phyloP scores from a whole-genome alignment of 2,888 invertebrate genomes.

The Philereme transversata region DNA sequence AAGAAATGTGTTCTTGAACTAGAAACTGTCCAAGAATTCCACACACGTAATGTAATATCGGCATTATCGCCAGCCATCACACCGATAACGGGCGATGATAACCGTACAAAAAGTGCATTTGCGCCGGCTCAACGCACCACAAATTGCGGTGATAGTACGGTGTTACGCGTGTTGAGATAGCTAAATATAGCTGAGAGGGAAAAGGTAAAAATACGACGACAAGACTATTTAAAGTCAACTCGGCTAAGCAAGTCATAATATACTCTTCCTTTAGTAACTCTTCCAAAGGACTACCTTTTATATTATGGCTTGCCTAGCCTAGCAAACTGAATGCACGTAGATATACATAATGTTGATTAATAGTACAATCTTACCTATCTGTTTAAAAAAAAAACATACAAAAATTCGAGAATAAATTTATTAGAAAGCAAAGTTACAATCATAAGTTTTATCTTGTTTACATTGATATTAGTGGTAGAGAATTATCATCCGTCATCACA shows the following conservation, averaged over 20 bases:
- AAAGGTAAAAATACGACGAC: too few species aligned
- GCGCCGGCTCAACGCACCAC: conserved; percentile 31
- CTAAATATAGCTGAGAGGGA: not conserved
- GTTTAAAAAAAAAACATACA: too few species aligned
- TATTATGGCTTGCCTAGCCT: too few species aligned
- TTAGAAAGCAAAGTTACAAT: too few species aligned
- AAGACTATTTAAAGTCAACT: too few species aligned
- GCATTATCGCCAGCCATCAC: conserved; percentile 31
- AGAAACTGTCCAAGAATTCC: conserved; percentile 23
- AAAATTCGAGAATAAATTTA: too few species aligned
- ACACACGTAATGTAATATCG: conserved; percentile 35
- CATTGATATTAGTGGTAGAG: not conserved
- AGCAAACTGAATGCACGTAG: too few species aligned
- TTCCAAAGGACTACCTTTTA: too few species aligned
- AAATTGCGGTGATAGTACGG: conserved; percentile 29
- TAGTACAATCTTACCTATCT: too few species aligned
- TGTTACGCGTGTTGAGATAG: conserved; percentile 1
- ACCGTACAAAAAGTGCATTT: conserved; percentile 39
- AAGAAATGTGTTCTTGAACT: not conserved
- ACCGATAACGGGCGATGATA: conserved; percentile 34
- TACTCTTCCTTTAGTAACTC: too few species aligned
- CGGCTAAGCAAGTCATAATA: too few species aligned
- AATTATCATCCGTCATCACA: conserved; percentile 14
- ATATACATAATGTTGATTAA: too few species aligned
- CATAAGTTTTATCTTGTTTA: conserved; percentile 13